These are phyloP conservation scores for Oophaga sylvatica DNA, from an alignment of 2,797 vertebrate genomes.

Conservation along the genomic window DNA sequence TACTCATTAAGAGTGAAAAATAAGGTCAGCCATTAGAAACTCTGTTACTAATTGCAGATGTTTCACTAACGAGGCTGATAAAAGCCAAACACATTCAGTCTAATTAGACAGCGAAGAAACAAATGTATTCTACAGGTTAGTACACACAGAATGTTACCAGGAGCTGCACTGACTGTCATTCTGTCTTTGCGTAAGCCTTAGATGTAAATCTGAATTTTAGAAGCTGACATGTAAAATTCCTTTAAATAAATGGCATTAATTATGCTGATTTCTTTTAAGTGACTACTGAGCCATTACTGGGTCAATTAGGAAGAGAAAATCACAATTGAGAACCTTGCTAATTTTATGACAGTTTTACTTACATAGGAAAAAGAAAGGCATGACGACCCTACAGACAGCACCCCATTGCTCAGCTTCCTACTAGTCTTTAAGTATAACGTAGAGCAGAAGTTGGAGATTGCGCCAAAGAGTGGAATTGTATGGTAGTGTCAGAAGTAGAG, in stretches of 20 bases:
- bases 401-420: too few relatives aligned
- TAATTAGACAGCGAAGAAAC: constrained; percentile 40
- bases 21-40: constrained; percentile 51
- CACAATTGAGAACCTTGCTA: neutral
- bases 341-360: neutral
- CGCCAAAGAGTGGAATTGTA: too few relatives aligned
- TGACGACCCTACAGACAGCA: too few relatives aligned
- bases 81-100: constrained; percentile 56
- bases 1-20: constrained; percentile 56
- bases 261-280: neutral
- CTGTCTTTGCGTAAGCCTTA: neutral
- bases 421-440: too few relatives aligned
- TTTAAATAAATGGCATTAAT: neutral
- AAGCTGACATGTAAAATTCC: neutral
- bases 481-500: too few relatives aligned
- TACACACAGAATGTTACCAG: constrained; percentile 3
- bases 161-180: neutral
- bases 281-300: neutral
- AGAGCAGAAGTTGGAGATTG: too few relatives aligned
- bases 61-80: constrained; percentile 59
- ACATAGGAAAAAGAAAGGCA: neutral
- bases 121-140: constrained; percentile 27
- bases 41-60: constrained; percentile 56
- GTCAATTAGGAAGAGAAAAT: neutral
- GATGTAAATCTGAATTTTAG: neutral